Evolutionary conservation across 2,888 invertebrate species (phyloP), one percentile per base, ranked within the genome.

Genomic region (Cheiracanthium punctorium): DNA sequence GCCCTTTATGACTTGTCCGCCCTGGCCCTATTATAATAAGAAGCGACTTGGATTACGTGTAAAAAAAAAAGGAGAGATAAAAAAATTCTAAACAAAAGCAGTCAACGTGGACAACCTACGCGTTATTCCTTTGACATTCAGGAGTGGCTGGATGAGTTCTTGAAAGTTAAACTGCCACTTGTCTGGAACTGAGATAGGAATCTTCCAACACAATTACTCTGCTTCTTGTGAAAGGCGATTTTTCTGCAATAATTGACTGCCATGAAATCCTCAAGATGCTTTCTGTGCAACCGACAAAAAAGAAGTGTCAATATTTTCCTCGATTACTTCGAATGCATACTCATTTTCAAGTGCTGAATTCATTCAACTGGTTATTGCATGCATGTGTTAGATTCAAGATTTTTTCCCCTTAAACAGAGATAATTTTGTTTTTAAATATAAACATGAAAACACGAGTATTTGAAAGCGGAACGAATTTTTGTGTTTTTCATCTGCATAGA

Each of bases 81-180:
- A n/a, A n/a, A n/a, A n/a, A 64, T 64, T 32, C 79, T 32, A 79
- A 85, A 85, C 84, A 85, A 85, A n/a, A 74, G 74, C 69, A 43
- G 64, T 24, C 72, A n/a, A 58, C 52, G 72, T 84, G 84, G 77
- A 52, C 73, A 84, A 79, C 84, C 84, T 79, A 48, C 74, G n/a
- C 58, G 84, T 79, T 85, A 79, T 85, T 79, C 74, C 84, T 85
- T 79, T 85, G 84, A 79, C 64, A 72, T 65, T 24, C 67, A 73
- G 5, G 73, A 84, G 82, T 69, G 64, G 67, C 28, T 67, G 17
- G 77, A 37, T 52, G 69, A 79, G 79, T 85, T 69, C 84, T 85
- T 85, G 79, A 85, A 85, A 85, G 79, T 85, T 85, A 85, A 85
- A 85, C 84, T 79, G 74, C 84, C 79, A 80, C 84, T 85, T 85